These are phyloP conservation scores for Drosophila paranaensis DNA, from an alignment of 2,888 invertebrate species.

Conservation along the genomic window DNA sequence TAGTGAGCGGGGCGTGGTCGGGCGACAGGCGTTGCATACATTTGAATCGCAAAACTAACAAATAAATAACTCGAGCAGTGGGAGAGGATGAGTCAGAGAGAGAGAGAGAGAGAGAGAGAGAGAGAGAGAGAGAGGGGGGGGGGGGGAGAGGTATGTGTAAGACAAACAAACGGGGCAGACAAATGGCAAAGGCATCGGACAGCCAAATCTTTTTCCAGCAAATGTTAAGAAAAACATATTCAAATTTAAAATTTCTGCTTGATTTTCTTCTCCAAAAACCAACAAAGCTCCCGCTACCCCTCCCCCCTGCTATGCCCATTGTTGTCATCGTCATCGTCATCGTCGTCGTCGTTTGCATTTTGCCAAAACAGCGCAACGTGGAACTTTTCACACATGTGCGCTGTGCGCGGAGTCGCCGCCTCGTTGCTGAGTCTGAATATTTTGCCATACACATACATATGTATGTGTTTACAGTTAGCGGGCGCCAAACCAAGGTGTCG, in stretches of 20 bases:
- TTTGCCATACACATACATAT: constrained; percentile 58
- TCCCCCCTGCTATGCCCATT: constrained; percentile 10
- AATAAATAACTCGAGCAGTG: constrained; percentile 72
- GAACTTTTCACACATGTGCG: constrained; percentile 73
- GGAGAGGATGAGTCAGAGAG: not conserved
- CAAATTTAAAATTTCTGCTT: constrained; percentile 76
- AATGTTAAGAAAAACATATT: constrained; percentile 74
- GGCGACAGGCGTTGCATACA: constrained; percentile 48
- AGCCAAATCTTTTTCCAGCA: constrained; percentile 29
- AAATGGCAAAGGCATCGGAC: constrained; percentile 66
- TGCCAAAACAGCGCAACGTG: constrained; percentile 75
- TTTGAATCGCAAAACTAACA: constrained; percentile 81
- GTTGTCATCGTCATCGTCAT: constrained; percentile 11
- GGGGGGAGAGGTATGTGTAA: constrained; percentile 49
- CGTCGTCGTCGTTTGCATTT: constrained; percentile 75
- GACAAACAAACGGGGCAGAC: constrained; percentile 70
- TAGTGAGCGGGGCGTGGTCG: constrained; percentile 11
- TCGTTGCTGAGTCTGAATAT: constrained; percentile 33
- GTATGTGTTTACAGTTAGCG: constrained; percentile 79
- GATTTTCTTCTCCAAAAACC: constrained; percentile 55
- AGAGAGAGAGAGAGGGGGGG: not conserved
- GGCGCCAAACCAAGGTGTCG: constrained; percentile 79
- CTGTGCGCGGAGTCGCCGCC: constrained; percentile 17
- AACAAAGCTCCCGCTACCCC: not conserved
- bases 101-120: not conserved